Conservation (phyloP, 92 coral and sea anemone species). For the Siderastrea radians region DNA sequence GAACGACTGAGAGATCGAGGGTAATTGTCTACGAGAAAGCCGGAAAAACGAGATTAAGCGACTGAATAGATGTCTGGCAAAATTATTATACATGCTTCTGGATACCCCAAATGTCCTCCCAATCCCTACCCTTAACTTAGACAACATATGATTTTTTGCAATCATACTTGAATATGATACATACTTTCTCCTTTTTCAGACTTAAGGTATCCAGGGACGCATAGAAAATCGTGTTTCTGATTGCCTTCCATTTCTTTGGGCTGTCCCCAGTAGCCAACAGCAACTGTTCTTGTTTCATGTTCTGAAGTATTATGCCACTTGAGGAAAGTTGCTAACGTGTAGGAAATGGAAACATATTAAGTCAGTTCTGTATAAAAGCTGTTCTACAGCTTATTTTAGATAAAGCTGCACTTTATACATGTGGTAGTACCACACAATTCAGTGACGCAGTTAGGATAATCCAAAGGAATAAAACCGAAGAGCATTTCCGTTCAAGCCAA, state of each 20-base stretch:
- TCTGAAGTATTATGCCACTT: background rate
- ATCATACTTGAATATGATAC: background rate
- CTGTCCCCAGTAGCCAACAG: slow-evolving; percentile 60
- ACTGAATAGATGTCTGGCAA: too few relatives aligned
- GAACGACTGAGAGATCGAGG: background rate
- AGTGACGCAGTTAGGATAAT: too few relatives aligned
- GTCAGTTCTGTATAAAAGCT: too few relatives aligned
- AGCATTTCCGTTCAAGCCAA: background rate
- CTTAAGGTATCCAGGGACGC: slow-evolving; percentile 64
- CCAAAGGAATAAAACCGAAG: background rate
- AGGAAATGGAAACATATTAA: background rate
- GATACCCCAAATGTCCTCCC: too few relatives aligned
- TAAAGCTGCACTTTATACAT: too few relatives aligned
- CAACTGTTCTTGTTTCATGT: background rate
- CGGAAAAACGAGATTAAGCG: too few relatives aligned
- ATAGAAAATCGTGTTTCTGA: slow-evolving; percentile 25
- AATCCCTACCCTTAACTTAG: too few relatives aligned
- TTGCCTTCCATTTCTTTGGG: slow-evolving; percentile 15
- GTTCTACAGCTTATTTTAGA: too few relatives aligned
- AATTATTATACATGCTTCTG: too few relatives aligned
- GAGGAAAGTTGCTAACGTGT: background rate
- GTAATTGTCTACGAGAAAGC: too few relatives aligned
- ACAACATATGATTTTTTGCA: background rate
- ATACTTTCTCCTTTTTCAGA: slow-evolving; percentile 60
- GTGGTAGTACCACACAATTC: too few relatives aligned